Percentiles rank a stretch among this genome's conserved stretches.
Conservation (phyloP, 2,113 vertebrate genomes). For the Neogobius melanostomus region DNA sequence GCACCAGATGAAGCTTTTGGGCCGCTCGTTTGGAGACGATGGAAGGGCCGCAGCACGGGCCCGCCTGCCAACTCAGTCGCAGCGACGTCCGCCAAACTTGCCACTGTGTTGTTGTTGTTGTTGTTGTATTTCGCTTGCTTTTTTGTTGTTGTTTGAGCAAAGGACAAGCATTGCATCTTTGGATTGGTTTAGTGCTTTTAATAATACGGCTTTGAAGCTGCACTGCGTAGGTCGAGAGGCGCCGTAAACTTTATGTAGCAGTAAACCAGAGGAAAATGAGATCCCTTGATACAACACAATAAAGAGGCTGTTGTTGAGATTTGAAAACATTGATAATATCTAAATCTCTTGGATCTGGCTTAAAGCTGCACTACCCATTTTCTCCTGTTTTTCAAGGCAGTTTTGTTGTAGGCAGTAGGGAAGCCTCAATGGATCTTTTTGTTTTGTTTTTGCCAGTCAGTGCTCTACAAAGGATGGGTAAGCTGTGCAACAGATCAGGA, state of each 20-base stretch:
- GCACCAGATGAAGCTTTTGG: conserved; percentile 57
- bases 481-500: too few relatives aligned
- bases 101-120: conserved; percentile 43
- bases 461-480: too few relatives aligned
- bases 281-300: background rate
- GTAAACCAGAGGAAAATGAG: background rate
- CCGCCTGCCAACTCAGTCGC: conserved; percentile 45
- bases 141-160: conserved; percentile 45
- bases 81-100: conserved; percentile 44
- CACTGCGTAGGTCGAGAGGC: conserved; percentile 17
- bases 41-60: conserved; percentile 24
- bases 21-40: conserved; percentile 61
- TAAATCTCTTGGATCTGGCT: too few relatives aligned
- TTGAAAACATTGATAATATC: too few relatives aligned
- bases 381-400: too few relatives aligned
- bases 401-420: too few relatives aligned
- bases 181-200: conserved; percentile 18
- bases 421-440: too few relatives aligned
- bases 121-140: conserved; percentile 11
- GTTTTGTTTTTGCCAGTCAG: too few relatives aligned
- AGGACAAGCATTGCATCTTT: conserved; percentile 36
- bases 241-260: background rate
- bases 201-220: conserved; percentile 13
- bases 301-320: background rate
- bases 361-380: too few relatives aligned